Base-by-base conservation (phyloP, 2,113 vertebrate species). In the Donacobius atricapilla region DNA sequence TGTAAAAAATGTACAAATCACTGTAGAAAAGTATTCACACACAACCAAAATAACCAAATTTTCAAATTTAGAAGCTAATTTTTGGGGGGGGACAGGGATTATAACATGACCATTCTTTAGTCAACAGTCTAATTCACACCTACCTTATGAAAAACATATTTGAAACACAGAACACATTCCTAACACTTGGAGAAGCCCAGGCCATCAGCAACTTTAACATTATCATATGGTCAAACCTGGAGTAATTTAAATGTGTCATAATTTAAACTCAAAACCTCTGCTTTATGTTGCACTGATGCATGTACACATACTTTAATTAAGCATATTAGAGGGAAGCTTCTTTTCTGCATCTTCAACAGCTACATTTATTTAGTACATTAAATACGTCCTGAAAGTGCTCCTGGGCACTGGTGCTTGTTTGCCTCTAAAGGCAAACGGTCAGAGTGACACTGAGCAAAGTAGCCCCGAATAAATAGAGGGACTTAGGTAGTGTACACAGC, bases 31-130 rank as follows among this genome's bases (percentile, higher is more conserved):
- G 9, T 47, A 56, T 23, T 65, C 35, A 33, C 2, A 42, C 4
- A 47, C 48, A 72, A 45, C 3, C 4, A 51, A 78, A 72, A 37
- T 2, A 2, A 58, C 1, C 0, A 1, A 0, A 13, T 7, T 24
- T 53, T n/a, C 7, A 1, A n/a, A 28, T 20, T 39, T 7, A 24
- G 10, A 78, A 61, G 7, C 39, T 19, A 19, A 42, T 31, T 44
- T 68, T n/a, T 60, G 28, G 1, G 2, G 1, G 12, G 8, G 27
- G 6, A 37, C 9, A 63, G 15, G 7, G 11, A 76, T 53, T 68
- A 79, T 30, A 58, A 89, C 86, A 61, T 56, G 2, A 14, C 27
- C 22, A 45, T 51, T 8, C 45, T 18, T 44, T 45, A 68, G 22
- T 23, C 37, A 77, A 50, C 23, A 51, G 22, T 33, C 27, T 23